Evolutionary conservation across 2,888 invertebrate species (phyloP), one percentile per base, ranked within the genome.

Genomic region (Drosophila atripex): DNA sequence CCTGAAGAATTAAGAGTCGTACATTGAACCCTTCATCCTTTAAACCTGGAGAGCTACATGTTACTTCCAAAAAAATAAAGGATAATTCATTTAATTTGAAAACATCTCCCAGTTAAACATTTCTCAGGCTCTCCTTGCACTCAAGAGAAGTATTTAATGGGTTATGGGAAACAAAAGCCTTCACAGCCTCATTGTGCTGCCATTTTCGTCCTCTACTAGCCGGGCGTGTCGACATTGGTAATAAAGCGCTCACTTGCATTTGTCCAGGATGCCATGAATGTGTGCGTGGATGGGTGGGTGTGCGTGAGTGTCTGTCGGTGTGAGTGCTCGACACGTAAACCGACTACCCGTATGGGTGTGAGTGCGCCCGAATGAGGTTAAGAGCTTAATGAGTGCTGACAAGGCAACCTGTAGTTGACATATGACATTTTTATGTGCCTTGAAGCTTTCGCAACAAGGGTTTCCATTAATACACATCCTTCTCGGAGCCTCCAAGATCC

Each of bases 341-440:
- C 16, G 25, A 32, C 35, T 52, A 35, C 23, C 21, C 38, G 25
- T 39, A 21, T 38, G 12, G 32, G 53, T 57, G 51, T 55, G 46
- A 32, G 35, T 28, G 51, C 60, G 50, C 52, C 23, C 56, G 72
- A 85, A 85, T 69, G 84, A 83, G 84, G 84, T 88, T 85, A 85
- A 85, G 88, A 80, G 84, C 88, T 85, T 84, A 84, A 84, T 84
- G 84, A 88, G 70, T 74, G 75, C 58, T 57, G 71, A 69, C 74
- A 73, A 74, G 73, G 71, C 71, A 71, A 71, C 64, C 82, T 80
- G 87, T 71, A 86, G 76, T 78, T 83, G 82, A 86, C 82, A 83
- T 73, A 84, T 87, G 87, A 86, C 82, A 86, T 86, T 86, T 83
- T 83, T 83, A 86, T 86, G 87, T 76, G 76, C 63, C 71, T 54